Conservation (phyloP, 2,888 invertebrate species). For the Dorcus hopei region DNA sequence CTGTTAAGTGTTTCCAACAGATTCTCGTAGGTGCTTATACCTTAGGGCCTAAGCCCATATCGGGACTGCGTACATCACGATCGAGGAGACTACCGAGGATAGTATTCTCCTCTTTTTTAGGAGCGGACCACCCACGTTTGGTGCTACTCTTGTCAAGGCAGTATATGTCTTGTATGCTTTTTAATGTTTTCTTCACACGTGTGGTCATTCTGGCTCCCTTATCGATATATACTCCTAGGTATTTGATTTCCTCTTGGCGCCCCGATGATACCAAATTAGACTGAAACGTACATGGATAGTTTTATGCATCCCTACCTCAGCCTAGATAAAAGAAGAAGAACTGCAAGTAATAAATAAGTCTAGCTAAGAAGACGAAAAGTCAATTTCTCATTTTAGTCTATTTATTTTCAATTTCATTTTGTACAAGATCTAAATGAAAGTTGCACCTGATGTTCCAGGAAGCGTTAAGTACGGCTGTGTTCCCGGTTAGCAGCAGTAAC, state of each 20-base stretch:
- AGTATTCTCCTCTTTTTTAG: slow-evolving; percentile 5
- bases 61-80: slow-evolving; percentile 9
- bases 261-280: too few relatives aligned
- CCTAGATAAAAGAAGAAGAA: too few relatives aligned
- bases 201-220: not conserved
- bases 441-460: too few relatives aligned
- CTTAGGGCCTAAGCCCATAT: not conserved
- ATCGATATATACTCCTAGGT: slow-evolving; percentile 6
- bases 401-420: too few relatives aligned
- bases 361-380: too few relatives aligned
- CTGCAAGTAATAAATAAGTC: too few relatives aligned
- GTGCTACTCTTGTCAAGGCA: not conserved
- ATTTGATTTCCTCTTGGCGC: not conserved
- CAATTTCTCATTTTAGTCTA: too few relatives aligned
- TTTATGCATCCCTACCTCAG: too few relatives aligned
- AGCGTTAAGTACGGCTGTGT: too few relatives aligned
- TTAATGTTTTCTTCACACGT: not conserved
- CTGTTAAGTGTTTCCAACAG: slow-evolving; percentile 4
- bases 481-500: too few relatives aligned
- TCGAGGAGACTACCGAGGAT: not conserved
- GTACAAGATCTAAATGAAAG: too few relatives aligned
- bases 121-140: slow-evolving; percentile 1
- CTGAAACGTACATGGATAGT: too few relatives aligned
- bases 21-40: not conserved
- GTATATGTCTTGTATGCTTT: not conserved